A percentile compares a stretch with the other conserved stretches of the same genome.
Evolutionary conservation across 2,888 invertebrate genomes (phyloP).

Genomic region (Drosophila tripunctata): DNA sequence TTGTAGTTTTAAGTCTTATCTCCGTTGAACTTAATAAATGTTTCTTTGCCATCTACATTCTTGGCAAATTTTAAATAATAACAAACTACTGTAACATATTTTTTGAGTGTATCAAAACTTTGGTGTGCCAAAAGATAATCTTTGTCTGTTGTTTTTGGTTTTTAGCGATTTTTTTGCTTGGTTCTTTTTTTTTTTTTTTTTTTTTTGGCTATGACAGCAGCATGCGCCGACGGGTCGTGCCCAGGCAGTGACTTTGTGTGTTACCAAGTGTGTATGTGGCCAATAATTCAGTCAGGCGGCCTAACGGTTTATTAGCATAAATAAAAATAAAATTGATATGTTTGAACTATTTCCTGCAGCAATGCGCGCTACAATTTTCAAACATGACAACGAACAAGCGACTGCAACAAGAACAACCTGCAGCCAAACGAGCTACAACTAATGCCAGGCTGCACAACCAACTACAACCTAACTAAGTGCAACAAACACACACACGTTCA

Average conservation of each 20-base stretch:
- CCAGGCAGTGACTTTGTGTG: constrained; percentile 36
- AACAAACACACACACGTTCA: constrained; percentile 10
- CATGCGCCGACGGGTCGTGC: constrained; percentile 65
- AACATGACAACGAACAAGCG: constrained; percentile 77
- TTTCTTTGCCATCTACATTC: too few species aligned
- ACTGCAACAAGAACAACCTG: constrained; percentile 69
- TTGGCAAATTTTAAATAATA: too few species aligned
- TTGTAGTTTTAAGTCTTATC: too few species aligned
- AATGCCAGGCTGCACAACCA: constrained; percentile 49
- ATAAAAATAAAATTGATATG: constrained; percentile 80
- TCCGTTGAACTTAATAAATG: too few species aligned
- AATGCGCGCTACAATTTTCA: constrained; percentile 79
- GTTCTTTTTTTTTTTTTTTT: not conserved
- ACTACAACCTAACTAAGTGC: constrained; percentile 60
- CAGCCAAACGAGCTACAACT: constrained; percentile 73
- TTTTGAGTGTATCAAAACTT: too few species aligned
- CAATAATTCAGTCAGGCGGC: constrained; percentile 74
- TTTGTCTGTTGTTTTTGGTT: not conserved
- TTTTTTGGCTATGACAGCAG: constrained; percentile 16
- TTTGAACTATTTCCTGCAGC: constrained; percentile 81
- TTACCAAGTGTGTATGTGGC: constrained; percentile 40
- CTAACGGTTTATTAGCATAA: constrained; percentile 79
- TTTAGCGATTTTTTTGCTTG: too few species aligned
- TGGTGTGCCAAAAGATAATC: too few species aligned
- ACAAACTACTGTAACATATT: too few species aligned